Conservation (phyloP, 2,113 vertebrate genomes). For the Tamias sibiricus region DNA sequence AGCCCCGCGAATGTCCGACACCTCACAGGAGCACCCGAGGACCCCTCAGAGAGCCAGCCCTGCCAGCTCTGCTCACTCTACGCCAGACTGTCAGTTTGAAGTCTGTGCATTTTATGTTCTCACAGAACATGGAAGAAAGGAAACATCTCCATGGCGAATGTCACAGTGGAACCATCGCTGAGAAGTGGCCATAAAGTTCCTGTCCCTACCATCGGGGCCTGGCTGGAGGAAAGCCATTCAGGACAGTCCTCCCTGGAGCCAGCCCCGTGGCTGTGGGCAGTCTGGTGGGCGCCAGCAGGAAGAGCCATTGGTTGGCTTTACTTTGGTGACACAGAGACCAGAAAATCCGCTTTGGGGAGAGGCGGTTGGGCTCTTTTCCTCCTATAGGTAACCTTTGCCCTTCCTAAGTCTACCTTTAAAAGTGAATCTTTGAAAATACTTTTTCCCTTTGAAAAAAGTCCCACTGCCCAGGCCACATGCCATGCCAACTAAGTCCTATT, state of each 20-base stretch:
- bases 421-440: background rate
- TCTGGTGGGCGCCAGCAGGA: background rate
- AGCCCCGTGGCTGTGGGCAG: accelerated
- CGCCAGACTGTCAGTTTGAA: background rate
- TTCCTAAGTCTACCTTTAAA: background rate
- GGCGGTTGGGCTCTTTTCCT: no score
- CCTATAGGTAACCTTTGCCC: no score
- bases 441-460: background rate
- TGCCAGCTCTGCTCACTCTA: background rate
- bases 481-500: background rate
- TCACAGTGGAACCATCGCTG: accelerated
- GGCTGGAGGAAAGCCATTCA: background rate
- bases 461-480: background rate
- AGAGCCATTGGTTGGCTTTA: background rate
- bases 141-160: background rate
- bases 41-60: background rate
- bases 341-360: background rate
- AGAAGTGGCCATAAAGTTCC: background rate
- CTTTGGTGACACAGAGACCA: background rate
- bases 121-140: background rate
- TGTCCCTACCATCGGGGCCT: accelerated
- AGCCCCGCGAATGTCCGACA: background rate
- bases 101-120: background rate
- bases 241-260: no score
- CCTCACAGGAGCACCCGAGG: background rate